A percentile compares a stretch with the other conserved stretches of the same genome.
These are phyloP conservation scores for Sphaerophoria taeniata DNA, from an alignment of 2,888 invertebrate species.

Conservation along the genomic window DNA sequence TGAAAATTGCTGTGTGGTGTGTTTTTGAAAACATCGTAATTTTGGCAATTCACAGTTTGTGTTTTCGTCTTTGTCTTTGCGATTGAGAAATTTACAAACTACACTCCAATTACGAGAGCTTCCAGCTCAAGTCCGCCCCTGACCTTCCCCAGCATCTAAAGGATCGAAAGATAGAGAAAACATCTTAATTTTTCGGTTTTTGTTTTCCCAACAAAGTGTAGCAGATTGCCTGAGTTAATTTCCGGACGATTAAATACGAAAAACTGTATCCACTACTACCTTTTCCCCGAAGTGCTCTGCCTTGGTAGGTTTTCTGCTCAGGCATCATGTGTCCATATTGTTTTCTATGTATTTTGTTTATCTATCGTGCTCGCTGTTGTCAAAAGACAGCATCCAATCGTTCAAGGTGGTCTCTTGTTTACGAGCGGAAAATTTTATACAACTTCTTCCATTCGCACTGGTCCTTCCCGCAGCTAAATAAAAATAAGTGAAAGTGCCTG, in stretches of 20 bases:
- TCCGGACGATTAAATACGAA: slow-evolving; percentile 68
- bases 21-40: too few relatives aligned
- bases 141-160: background rate
- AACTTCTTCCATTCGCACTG: background rate
- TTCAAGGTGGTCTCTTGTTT: slow-evolving; percentile 40
- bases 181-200: slow-evolving; percentile 49
- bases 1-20: too few relatives aligned
- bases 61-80: too few relatives aligned
- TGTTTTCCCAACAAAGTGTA: slow-evolving; percentile 28
- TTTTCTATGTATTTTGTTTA: slow-evolving; percentile 22
- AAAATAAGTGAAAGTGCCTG: slow-evolving; percentile 21
- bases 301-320: background rate
- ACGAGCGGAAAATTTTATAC: slow-evolving; percentile 60
- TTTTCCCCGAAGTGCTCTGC: slow-evolving; percentile 5
- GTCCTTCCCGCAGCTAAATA: background rate
- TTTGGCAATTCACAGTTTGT: too few relatives aligned
- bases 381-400: background rate
- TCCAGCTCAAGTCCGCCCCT: background rate
- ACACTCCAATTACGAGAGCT: too few relatives aligned
- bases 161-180: slow-evolving; percentile 29
- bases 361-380: slow-evolving; percentile 35
- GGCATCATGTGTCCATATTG: slow-evolving; percentile 9
- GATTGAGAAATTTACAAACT: too few relatives aligned
- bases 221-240: slow-evolving; percentile 70
- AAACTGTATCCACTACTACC: slow-evolving; percentile 38